These are phyloP conservation scores for Enteromius trimaculatus DNA, from an alignment of 2,797 vertebrate genomes.

Conservation along the genomic window DNA sequence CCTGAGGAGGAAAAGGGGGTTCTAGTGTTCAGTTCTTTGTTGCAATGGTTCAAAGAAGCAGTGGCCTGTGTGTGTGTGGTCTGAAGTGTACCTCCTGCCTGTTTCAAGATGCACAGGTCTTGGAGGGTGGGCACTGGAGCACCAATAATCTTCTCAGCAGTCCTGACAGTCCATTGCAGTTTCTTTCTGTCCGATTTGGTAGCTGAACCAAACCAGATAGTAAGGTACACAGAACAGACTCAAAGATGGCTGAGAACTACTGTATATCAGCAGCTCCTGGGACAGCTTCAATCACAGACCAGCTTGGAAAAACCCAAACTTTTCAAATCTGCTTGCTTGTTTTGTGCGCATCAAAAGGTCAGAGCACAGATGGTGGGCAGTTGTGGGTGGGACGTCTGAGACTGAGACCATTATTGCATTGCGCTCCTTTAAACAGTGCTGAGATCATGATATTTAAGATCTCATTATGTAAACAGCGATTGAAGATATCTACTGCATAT, in stretches of 20 bases:
- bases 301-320: neutral
- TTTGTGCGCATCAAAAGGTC: neutral
- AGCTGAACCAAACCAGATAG: constrained; percentile 9
- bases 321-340: neutral
- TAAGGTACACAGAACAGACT: neutral
- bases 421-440: neutral
- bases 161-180: constrained; percentile 15
- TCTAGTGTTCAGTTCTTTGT: constrained; percentile 1
- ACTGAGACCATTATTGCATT: constrained; percentile 23
- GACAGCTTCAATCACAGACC: neutral
- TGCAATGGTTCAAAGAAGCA: neutral
- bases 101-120: constrained; percentile 18
- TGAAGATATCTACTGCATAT: neutral
- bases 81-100: neutral
- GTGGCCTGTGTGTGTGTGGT: neutral
- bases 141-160: constrained; percentile 21
- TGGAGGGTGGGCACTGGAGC: neutral
- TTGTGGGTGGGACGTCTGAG: constrained; percentile 1
- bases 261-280: neutral
- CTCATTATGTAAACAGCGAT: neutral
- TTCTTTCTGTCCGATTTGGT: constrained; percentile 22
- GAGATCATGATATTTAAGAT: constrained; percentile 14
- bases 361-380: neutral
- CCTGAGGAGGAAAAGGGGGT: neutral
- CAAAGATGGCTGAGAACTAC: neutral